Evolutionary conservation across 2,888 invertebrate genomes (phyloP), one percentile per base, ranked within the genome.

Genomic region (Drosophila cognata): DNA sequence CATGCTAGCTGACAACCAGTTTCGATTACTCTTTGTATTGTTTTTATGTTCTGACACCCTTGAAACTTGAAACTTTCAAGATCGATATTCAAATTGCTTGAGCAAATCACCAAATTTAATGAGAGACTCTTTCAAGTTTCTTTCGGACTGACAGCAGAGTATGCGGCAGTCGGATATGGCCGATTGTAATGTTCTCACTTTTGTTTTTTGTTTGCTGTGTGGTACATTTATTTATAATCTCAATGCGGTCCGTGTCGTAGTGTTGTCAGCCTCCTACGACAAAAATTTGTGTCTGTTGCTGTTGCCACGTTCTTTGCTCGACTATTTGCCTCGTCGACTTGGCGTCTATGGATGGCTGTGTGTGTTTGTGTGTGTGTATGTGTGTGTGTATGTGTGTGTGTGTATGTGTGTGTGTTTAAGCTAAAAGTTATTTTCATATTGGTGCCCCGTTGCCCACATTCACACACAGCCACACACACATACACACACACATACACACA

Each of bases 221-320:
- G 77, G 63, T 71, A 73, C 65, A 81, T 78, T 78, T 85, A 85
- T 85, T 85, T 85, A 78, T 85, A 85, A 89, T 82, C 89, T 71
- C 67, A 56, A 68, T 75, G 73, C 66, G 74, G 58, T 21, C 41
- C 61, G 69, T 35, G 60, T 53, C 62, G 65, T 56, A 55, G 31
- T 50, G 43, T 65, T 81, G 86, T 43, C 78, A 83, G 79, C 71
- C 77, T 69, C 79, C 77, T 62, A 83, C 79, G 76, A 70, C 53
- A 63, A 21, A 25, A 25, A 46, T 21, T 53, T 71, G 46, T 51
- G 53, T 66, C 60, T 61, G 76, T 56, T 78, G 80, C 78, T 72
- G 61, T 51, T 36, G 77, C 63, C 52, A 41, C 66, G 72, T 50
- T 43, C n/a, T 5, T 56, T 48, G 21, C 58, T 43, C 51, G 1